These are phyloP conservation scores for Palythoa grandiflora DNA, from an alignment of 92 coral and sea anemone genomes.

Conservation along the genomic window DNA sequence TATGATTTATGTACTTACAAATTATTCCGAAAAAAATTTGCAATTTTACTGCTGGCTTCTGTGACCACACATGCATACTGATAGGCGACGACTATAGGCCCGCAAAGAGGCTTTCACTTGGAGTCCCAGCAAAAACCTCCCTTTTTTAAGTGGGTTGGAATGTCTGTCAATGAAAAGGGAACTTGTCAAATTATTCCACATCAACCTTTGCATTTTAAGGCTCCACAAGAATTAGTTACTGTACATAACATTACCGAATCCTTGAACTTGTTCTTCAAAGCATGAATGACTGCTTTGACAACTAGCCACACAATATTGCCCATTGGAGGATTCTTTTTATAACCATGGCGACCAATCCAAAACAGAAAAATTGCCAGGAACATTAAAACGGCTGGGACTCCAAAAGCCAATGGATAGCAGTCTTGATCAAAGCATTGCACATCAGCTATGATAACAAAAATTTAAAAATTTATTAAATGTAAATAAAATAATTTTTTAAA, in stretches of 20 bases:
- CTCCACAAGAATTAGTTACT: neutral
- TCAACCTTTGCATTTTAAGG: neutral
- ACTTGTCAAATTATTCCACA: neutral
- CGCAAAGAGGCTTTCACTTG: no score
- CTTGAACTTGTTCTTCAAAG: conserved; percentile 67
- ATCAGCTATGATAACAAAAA: conserved; percentile 60
- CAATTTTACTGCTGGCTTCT: no score
- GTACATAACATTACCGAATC: conserved; percentile 54
- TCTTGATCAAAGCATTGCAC: conserved; percentile 74
- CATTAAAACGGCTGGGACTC: conserved; percentile 83
- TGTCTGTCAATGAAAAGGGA: no score
- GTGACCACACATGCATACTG: no score
- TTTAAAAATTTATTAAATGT: no score
- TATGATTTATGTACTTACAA: no score
- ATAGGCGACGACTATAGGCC: no score
- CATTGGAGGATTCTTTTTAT: conserved; percentile 75
- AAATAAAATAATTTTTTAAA: no score
- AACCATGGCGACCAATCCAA: conserved; percentile 88
- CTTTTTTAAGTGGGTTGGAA: no score
- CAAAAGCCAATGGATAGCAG: conserved; percentile 85
- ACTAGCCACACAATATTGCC: conserved; percentile 84
- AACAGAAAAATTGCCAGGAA: conserved; percentile 74
- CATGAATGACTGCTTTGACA: conserved; percentile 70
- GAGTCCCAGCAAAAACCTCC: no score
- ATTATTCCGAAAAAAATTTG: no score